Percentiles rank a stretch among this genome's conserved stretches.
phyloP scores from a whole-genome alignment of 2,113 vertebrate genomes.

The Cynopterus brachyotis region DNA sequence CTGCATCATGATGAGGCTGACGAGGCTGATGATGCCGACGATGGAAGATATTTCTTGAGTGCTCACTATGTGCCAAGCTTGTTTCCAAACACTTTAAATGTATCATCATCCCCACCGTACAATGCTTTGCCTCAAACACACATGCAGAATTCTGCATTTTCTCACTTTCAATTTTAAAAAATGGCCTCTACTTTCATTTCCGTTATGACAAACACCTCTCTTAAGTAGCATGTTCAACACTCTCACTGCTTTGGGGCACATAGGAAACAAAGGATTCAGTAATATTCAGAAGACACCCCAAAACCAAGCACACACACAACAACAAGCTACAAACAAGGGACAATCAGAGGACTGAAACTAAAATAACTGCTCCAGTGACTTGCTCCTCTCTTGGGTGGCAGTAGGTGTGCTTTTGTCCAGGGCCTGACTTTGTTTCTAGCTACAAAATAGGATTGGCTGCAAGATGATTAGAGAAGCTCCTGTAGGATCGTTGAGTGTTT shows the following conservation, averaged over 20 bases:
- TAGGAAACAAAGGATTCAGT: slow-evolving; percentile 2
- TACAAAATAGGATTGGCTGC: neutral
- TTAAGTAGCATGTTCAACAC: neutral
- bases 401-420: neutral
- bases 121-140: neutral
- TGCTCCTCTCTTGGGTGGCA: neutral
- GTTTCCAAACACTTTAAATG: neutral
- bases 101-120: neutral
- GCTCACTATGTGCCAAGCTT: neutral
- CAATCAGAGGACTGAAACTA: neutral
- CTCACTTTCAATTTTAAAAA: slow-evolving; percentile 28
- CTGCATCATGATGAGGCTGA: neutral
- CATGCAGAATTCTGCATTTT: neutral
- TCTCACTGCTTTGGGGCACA: neutral
- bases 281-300: neutral
- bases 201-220: slow-evolving; percentile 9
- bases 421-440: neutral
- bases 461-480: neutral
- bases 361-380: neutral
- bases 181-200: slow-evolving; percentile 24
- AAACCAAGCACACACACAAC: neutral
- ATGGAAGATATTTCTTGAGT: neutral
- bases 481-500: neutral
- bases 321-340: neutral
- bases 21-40: neutral